phyloP scores from a whole-genome alignment of 2,888 invertebrate genomes.

The Dynastes hyllus region DNA sequence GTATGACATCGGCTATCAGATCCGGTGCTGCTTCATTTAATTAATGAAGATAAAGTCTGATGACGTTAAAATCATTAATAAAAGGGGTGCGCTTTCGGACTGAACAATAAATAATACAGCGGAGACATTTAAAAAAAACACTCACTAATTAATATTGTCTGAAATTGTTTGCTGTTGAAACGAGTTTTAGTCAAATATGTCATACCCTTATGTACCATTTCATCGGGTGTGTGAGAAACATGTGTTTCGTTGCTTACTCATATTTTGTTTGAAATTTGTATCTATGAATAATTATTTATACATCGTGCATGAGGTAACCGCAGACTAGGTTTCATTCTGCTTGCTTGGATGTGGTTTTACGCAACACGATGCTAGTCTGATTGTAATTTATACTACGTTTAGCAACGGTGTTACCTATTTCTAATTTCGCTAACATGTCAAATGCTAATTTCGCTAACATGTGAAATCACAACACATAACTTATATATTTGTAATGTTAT shows the following conservation, averaged over 20 bases:
- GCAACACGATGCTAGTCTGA: too few relatives aligned
- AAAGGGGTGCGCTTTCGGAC: background rate
- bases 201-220: background rate
- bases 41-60: conserved; percentile 25
- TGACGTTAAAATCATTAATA: conserved; percentile 20
- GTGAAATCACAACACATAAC: too few relatives aligned
- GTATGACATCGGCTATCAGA: conserved; percentile 8
- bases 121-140: conserved; percentile 2
- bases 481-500: too few relatives aligned
- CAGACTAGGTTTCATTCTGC: too few relatives aligned
- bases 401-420: too few relatives aligned
- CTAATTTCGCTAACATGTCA: too few relatives aligned
- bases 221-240: background rate
- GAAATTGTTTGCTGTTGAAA: background rate
- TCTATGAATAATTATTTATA: background rate
- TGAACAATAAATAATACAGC: conserved; percentile 23
- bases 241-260: background rate
- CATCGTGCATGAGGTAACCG: background rate
- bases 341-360: too few relatives aligned
- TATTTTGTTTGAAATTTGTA: background rate
- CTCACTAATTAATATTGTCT: conserved; percentile 15
- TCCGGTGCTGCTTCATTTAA: background rate
- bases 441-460: too few relatives aligned
- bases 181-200: background rate
- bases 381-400: too few relatives aligned